Conservation (phyloP, 2,113 vertebrate genomes). For the Pica pica region DNA sequence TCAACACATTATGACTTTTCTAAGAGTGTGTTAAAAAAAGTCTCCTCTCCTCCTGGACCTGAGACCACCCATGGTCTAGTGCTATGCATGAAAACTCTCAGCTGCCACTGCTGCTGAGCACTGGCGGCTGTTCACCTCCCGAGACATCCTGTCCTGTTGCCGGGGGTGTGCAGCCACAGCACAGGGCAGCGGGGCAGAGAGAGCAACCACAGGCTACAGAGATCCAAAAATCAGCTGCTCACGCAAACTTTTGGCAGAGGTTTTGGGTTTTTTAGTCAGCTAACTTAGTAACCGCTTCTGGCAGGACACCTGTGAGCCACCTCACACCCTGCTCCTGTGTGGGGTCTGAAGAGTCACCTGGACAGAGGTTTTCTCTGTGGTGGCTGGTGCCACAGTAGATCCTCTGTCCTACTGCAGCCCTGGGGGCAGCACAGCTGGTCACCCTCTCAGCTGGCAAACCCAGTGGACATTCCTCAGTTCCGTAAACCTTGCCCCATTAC, state of each 20-base stretch:
- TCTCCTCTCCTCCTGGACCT: neutral
- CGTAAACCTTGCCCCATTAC: fast-evolving
- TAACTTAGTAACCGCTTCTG: neutral
- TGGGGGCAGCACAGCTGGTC: neutral
- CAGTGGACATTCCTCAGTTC: neutral
- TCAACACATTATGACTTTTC: neutral
- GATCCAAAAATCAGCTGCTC: neutral
- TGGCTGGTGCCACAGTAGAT: fast-evolving
- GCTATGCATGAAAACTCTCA: neutral
- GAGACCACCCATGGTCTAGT: too few species aligned
- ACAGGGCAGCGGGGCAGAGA: neutral
- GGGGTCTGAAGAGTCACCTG: neutral
- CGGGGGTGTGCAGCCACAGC: fast-evolving
- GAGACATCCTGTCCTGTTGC: fast-evolving
- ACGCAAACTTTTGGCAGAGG: fast-evolving
- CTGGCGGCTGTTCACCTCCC: neutral
- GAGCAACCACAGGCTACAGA: neutral
- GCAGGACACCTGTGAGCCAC: neutral
- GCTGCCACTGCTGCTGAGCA: fast-evolving
- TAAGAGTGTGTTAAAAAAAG: neutral
- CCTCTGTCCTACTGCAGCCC: neutral
- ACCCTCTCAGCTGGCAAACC: neutral
- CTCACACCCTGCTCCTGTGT: neutral
- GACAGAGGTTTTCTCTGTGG: neutral
- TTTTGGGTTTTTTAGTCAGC: neutral